phyloP scores from a whole-genome alignment of 2,888 invertebrate genomes.

The Gari tellinella region DNA sequence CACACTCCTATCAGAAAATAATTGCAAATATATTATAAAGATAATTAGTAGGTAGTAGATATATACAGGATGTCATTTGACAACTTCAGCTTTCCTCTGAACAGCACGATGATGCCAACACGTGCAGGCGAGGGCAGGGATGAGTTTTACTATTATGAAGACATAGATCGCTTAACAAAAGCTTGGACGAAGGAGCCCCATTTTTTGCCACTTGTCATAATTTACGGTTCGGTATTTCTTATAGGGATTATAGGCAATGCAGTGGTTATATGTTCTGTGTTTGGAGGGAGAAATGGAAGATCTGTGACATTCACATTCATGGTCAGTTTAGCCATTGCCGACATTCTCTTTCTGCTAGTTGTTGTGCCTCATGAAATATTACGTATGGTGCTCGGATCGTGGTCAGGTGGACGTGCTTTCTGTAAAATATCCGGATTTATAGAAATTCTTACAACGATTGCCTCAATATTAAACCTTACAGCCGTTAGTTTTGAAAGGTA shows the following conservation, averaged over 20 bases:
- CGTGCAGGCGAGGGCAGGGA: background rate
- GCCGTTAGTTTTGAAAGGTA: slow-evolving; percentile 86
- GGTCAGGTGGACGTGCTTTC: slow-evolving; percentile 84
- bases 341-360: slow-evolving; percentile 85
- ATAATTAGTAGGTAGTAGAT: no score
- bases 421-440: slow-evolving; percentile 85
- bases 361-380: slow-evolving; percentile 85
- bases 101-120: no score
- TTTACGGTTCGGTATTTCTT: slow-evolving; percentile 80
- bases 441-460: slow-evolving; percentile 85
- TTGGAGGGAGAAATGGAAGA: slow-evolving; percentile 82
- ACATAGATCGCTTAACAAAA: slow-evolving; percentile 53
- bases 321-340: slow-evolving; percentile 84
- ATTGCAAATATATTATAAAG: no score
- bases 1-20: no score
- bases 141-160: slow-evolving; percentile 47
- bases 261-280: slow-evolving; percentile 85
- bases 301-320: slow-evolving; percentile 82
- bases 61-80: no score
- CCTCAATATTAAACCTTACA: slow-evolving; percentile 86
- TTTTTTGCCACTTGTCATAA: slow-evolving; percentile 74
- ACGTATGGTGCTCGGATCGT: slow-evolving; percentile 84
- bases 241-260: slow-evolving; percentile 85
- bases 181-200: slow-evolving; percentile 72
- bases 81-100: no score